Percentiles rank a stretch among this genome's conserved stretches.
Conservation (phyloP, 2,888 invertebrate species). For the Melanostoma scalare region DNA sequence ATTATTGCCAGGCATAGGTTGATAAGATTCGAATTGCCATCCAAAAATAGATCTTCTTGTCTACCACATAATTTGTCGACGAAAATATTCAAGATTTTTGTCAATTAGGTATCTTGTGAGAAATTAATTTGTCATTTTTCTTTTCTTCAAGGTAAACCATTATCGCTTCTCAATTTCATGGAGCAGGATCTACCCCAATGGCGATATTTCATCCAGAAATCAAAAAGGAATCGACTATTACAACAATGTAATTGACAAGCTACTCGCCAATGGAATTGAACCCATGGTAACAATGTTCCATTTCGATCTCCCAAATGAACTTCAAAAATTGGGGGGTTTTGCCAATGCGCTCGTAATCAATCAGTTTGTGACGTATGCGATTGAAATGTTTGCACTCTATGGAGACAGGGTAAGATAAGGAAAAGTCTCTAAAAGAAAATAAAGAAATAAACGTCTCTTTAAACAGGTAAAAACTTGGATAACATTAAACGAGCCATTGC, state of each 20-base stretch:
- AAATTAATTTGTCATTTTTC: too few species aligned
- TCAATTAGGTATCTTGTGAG: too few species aligned
- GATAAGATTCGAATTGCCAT: too few species aligned
- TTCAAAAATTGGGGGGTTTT: conserved; percentile 84
- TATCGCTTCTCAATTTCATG: conserved; percentile 86
- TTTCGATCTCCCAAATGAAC: conserved; percentile 83
- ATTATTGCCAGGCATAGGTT: too few species aligned
- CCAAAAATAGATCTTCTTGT: too few species aligned
- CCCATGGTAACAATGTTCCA: conserved; percentile 85
- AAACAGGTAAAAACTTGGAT: conserved; percentile 57
- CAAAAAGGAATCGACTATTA: conserved; percentile 82
- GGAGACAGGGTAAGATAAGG: conserved; percentile 81
- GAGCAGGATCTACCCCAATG: conserved; percentile 86
- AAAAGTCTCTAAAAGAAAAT: background rate
- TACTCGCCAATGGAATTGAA: conserved; percentile 84
- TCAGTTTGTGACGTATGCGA: conserved; percentile 83
- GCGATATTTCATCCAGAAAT: conserved; percentile 82
- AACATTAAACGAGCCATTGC: conserved; percentile 82
- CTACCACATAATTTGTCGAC: too few species aligned
- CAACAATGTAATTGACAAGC: conserved; percentile 85
- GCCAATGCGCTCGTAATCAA: conserved; percentile 81
- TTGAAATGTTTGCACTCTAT: conserved; percentile 81
- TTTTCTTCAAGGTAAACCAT: conserved; percentile 78
- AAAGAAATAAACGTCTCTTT: too few species aligned
- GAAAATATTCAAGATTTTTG: too few species aligned